Base-by-base conservation (phyloP, 2,113 vertebrate species). In the Psilopsiagon aurifrons region DNA sequence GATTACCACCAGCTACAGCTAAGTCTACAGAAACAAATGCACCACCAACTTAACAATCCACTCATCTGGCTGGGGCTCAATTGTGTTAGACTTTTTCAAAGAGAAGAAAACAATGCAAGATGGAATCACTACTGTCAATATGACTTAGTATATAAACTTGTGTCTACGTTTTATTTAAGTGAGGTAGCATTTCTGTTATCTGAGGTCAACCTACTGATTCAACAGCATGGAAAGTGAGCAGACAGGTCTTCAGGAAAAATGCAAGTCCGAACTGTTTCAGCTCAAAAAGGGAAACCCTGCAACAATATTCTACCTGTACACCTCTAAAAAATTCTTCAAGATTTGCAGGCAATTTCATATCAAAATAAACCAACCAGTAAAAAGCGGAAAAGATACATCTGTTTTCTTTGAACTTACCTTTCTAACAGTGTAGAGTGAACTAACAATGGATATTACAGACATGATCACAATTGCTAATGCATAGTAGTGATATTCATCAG, bases 401-500 rank as follows among this genome's bases (percentile, higher is more conserved):
- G 7, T 74, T 83, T 77, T 76, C 86, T 79, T 49, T 81, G 35
- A 49, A 82, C 98, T 98, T 90, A 99, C 99, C 99, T 99, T 99
- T 98, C 98, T 99, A 97, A 99, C 99, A 97, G 99, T 99, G 98
- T 99, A 99, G 74, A 99, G 98, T 92, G 99, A 99, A 98, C 99
- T 99, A 97, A 99, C 98, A 97, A 99, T 98, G 92, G 99, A 99
- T 95, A 99, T 98, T 97, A 99, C 70, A 66, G 99, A 99, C 99
- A 99, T 99, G 95, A 99, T 91, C 95, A 99, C 98, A 97, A 99
- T 99, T 97, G 99, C 98, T 94, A 98, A 95, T 97, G 99, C 99
- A 97, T 99, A 99, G 98, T 99, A 99, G 97, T 99, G 99, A 98
- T 99, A 99, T 89, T 99, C 98, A 97, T 99, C 99, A 88, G 98